Evolutionary conservation across 2,797 vertebrate species (phyloP).

Genomic region (Tarsius wallacei): DNA sequence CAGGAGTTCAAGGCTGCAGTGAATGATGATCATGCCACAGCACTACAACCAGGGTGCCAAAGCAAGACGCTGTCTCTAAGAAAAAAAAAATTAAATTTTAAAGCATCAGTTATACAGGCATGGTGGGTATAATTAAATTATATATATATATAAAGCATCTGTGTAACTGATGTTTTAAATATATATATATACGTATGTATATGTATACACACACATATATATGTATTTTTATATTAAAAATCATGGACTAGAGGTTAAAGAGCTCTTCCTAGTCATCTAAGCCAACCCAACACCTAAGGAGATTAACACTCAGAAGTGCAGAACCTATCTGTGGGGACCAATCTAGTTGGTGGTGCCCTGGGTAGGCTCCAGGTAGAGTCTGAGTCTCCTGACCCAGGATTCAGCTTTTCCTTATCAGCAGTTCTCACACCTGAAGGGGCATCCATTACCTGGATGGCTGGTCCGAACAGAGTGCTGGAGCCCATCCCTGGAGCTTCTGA

Average conservation of each 20-base stretch:
- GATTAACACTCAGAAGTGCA: not conserved
- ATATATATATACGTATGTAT: too few relatives aligned
- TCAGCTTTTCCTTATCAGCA: not conserved
- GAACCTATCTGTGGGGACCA: not conserved
- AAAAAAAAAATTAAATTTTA: not conserved
- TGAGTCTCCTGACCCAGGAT: not conserved
- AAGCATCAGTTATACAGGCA: too few relatives aligned
- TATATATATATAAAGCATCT: too few relatives aligned
- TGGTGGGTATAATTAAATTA: too few relatives aligned
- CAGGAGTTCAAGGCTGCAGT: rapidly evolving
- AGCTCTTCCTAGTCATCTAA: not conserved
- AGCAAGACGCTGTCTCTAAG: not conserved
- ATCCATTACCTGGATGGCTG: not conserved
- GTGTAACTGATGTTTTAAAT: too few relatives aligned
- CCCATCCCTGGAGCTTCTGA: not conserved
- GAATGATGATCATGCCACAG: not conserved
- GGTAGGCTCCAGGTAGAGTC: not conserved
- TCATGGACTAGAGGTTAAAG: not conserved
- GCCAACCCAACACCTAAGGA: not conserved
- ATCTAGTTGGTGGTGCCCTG: not conserved
- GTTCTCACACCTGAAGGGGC: not conserved
- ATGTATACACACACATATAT: too few relatives aligned
- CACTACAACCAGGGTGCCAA: not conserved
- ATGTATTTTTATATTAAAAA: too few relatives aligned
- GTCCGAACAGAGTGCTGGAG: not conserved